Conservation (phyloP, 2,797 vertebrate species). For the Acanthurus tractus region DNA sequence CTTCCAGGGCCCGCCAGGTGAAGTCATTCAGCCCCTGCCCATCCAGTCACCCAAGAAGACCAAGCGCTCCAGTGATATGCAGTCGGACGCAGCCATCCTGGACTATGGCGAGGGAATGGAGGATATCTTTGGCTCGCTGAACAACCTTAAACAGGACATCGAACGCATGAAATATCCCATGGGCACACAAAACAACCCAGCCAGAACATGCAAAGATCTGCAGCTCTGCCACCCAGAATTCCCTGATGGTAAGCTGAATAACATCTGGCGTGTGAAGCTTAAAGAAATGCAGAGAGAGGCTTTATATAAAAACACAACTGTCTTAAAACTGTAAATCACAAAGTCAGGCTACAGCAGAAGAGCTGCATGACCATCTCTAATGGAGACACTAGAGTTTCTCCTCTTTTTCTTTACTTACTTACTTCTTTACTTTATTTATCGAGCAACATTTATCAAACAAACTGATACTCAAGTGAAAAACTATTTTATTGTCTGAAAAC, state of each 20-base stretch:
- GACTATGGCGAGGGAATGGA: conserved; percentile 97
- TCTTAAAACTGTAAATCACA: conserved; percentile 5
- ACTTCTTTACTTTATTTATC: background rate
- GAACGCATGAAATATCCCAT: conserved; percentile 99
- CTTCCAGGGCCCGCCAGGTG: conserved; percentile 94
- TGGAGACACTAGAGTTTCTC: conserved; percentile 4
- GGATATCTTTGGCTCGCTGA: conserved; percentile 95
- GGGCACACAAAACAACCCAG: conserved; percentile 96
- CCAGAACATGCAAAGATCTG: conserved; percentile 96
- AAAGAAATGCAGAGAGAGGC: background rate
- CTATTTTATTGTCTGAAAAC: background rate
- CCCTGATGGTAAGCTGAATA: conserved; percentile 89
- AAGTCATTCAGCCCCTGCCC: conserved; percentile 96
- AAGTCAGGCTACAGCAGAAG: background rate
- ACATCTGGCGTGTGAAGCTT: no score
- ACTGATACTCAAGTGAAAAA: conserved; percentile 1
- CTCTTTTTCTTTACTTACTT: background rate
- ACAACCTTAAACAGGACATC: conserved; percentile 96
- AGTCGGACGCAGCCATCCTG: conserved; percentile 89
- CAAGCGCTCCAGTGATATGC: conserved; percentile 88
- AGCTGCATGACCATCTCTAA: conserved; percentile 3
- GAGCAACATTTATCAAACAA: background rate
- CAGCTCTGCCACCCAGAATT: conserved; percentile 97
- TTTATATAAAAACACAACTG: background rate
- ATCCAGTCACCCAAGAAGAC: conserved; percentile 93